phyloP scores from a whole-genome alignment of 2,797 vertebrate genomes.

The Leptodactylus fallax region DNA sequence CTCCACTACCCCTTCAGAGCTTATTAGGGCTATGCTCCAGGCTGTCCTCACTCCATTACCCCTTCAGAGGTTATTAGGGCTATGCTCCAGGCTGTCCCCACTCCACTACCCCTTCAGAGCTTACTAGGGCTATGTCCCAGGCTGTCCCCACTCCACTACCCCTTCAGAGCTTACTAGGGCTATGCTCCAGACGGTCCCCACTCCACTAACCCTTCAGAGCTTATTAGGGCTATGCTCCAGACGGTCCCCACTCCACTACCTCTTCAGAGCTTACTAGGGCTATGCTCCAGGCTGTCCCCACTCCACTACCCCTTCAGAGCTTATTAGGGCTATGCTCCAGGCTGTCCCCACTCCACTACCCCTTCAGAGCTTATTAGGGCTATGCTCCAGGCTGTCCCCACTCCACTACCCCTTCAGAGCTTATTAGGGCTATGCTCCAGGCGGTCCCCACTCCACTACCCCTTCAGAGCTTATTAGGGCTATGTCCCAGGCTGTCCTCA shows the following conservation, averaged over 20 bases:
- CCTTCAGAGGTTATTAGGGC: background rate
- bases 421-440: constrained; percentile 81
- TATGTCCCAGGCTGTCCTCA: constrained; percentile 87
- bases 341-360: constrained; percentile 75
- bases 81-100: constrained; percentile 87
- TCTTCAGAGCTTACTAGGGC: background rate
- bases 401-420: too few relatives aligned
- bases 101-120: too few relatives aligned
- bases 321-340: constrained; percentile 81
- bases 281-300: constrained; percentile 87
- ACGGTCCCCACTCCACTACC: constrained; percentile 75
- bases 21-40: constrained; percentile 81
- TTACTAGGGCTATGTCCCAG: constrained; percentile 80
- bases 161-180: background rate
- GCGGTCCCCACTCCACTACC: constrained; percentile 75
- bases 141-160: constrained; percentile 75
- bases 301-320: too few relatives aligned
- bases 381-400: constrained; percentile 87
- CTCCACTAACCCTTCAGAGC: too few relatives aligned
- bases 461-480: background rate
- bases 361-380: background rate
- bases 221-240: constrained; percentile 81
- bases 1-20: too few relatives aligned
- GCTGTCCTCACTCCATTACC: constrained; percentile 75
- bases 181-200: constrained; percentile 87